A percentile compares a stretch with the other conserved stretches of the same genome.
phyloP scores from a whole-genome alignment of 2,888 invertebrate genomes.

The Epirrita christyi region DNA sequence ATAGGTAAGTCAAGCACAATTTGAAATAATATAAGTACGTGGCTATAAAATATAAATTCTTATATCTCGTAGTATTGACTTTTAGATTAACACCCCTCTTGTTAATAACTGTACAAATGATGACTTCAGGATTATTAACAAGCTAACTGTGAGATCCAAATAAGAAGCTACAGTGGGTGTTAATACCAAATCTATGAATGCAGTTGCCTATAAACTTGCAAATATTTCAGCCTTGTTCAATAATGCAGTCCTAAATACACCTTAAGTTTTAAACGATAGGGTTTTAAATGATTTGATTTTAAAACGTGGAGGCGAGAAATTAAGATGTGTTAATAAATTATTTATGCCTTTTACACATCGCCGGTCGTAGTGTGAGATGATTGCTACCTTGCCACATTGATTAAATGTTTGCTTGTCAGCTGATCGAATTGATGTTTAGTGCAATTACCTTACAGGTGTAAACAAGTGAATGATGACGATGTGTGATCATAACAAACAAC shows the following conservation, averaged over 20 bases:
- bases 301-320: constrained; percentile 25
- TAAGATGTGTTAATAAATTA: constrained; percentile 31
- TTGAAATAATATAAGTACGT: neutral
- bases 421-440: constrained; percentile 17
- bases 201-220: constrained; percentile 20
- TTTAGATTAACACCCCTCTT: neutral
- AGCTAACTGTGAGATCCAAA: constrained; percentile 21
- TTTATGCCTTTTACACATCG: constrained; percentile 30
- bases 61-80: too few species aligned
- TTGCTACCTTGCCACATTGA: constrained; percentile 31
- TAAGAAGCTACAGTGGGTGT: constrained; percentile 33
- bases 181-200: constrained; percentile 30
- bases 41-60: neutral
- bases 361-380: constrained; percentile 29
- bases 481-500: constrained; percentile 1
- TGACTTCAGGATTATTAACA: constrained; percentile 9
- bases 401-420: constrained; percentile 20
- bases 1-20: neutral
- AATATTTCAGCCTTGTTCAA: constrained; percentile 16
- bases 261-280: constrained; percentile 6
- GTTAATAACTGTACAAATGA: neutral
- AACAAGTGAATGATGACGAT: constrained; percentile 18
- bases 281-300: neutral
- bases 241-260: constrained; percentile 8
- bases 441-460: constrained; percentile 4